Conservation (phyloP, 2,797 vertebrate species). For the Heliangelus exortis region DNA sequence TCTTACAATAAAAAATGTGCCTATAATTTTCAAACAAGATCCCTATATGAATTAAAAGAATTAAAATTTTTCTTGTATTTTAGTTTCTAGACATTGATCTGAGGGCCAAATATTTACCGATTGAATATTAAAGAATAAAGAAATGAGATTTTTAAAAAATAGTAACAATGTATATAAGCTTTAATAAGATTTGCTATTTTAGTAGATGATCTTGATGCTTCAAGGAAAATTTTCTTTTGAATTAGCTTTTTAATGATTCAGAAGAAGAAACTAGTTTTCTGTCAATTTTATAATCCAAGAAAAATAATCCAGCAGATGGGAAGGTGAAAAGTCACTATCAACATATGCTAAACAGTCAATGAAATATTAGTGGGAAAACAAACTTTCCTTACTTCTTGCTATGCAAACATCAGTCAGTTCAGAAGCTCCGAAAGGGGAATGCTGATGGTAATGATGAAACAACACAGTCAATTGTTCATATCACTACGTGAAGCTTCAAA, state of each 20-base stretch:
- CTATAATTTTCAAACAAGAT: background rate
- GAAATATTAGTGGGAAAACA: constrained; percentile 75
- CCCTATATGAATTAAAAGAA: background rate
- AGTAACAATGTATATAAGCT: background rate
- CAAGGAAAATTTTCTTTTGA: background rate
- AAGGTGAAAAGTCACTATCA: constrained; percentile 65
- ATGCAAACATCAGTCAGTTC: constrained; percentile 70
- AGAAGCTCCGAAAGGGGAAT: constrained; percentile 64
- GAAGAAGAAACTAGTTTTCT: background rate
- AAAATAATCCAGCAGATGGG: constrained; percentile 30
- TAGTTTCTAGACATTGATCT: background rate
- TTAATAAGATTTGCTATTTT: background rate
- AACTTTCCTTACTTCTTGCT: constrained; percentile 70
- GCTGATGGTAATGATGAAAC: constrained; percentile 71
- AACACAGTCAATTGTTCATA: constrained; percentile 76
- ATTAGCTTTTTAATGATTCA: background rate
- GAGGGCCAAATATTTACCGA: background rate
- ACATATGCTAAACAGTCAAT: constrained; percentile 61
- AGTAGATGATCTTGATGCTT: background rate
- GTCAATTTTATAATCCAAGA: background rate
- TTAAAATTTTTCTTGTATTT: background rate
- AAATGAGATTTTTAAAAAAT: background rate
- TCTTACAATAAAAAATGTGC: background rate
- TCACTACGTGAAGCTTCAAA: constrained; percentile 75
- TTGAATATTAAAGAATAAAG: background rate